These are phyloP conservation scores for Cyanoderma ruficeps DNA, from an alignment of 2,113 vertebrate species.

Conservation along the genomic window DNA sequence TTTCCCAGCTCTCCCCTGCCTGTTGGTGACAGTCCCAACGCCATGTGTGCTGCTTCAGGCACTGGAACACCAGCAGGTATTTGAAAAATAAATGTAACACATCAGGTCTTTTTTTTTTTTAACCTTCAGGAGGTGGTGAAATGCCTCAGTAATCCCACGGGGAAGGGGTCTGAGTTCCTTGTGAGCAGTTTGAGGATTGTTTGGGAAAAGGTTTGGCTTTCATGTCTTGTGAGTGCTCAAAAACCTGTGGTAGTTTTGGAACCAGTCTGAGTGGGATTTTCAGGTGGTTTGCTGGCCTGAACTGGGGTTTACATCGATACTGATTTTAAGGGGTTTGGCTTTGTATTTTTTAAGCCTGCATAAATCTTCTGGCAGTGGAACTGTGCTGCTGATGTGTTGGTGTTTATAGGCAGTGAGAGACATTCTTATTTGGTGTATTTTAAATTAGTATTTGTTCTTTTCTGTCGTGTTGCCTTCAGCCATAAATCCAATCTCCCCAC, in stretches of 20 bases:
- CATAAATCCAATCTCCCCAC: not conserved
- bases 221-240: rapidly evolving
- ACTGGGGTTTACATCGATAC: not conserved
- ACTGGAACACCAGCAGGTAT: not conserved
- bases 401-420: not conserved
- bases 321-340: not conserved
- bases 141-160: not conserved
- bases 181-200: not conserved
- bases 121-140: not conserved
- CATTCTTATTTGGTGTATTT: not conserved
- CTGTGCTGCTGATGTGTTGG: not conserved
- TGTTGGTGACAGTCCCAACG: not conserved
- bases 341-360: not conserved
- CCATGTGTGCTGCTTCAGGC: not conserved
- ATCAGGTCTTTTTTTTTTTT: not conserved
- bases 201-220: not conserved
- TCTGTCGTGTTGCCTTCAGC: not conserved
- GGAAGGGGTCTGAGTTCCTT: not conserved
- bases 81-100: not conserved
- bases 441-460: not conserved
- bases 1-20: not conserved
- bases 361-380: not conserved
- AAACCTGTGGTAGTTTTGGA: not conserved
- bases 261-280: not conserved
- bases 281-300: not conserved